Conservation (phyloP, 1,140 invertebrate genomes). For the Elymnias hypermnestra region DNA sequence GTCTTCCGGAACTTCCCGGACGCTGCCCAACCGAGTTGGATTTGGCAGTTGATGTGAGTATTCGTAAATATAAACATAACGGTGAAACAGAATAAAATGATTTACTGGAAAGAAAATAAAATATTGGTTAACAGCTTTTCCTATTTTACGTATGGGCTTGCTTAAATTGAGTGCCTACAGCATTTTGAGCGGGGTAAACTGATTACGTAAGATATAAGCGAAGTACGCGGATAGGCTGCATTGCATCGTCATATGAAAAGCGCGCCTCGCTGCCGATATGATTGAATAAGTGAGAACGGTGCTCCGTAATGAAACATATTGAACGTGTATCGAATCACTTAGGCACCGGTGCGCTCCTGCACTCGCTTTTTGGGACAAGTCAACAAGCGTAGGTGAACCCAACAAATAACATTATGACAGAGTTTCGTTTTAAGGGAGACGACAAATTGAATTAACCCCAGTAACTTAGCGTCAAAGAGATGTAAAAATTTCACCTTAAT, state of each 20-base stretch:
- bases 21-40: no score
- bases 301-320: conserved; percentile 74
- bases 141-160: conserved; percentile 11
- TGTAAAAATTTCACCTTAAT: conserved; percentile 56
- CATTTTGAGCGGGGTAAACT: conserved; percentile 59
- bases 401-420: conserved; percentile 63
- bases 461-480: conserved; percentile 64
- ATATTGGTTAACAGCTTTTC: not conserved
- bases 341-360: conserved; percentile 58
- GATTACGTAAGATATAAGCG: conserved; percentile 60
- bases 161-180: conserved; percentile 46
- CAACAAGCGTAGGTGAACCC: conserved; percentile 66
- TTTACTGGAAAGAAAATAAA: not conserved
- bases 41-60: no score
- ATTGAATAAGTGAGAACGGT: conserved; percentile 69
- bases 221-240: conserved; percentile 40
- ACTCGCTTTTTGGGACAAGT: conserved; percentile 57
- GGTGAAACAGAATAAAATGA: no score
- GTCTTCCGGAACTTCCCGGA: no score
- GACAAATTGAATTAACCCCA: conserved; percentile 69
- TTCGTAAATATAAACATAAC: no score
- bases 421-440: conserved; percentile 71
- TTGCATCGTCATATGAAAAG: conserved; percentile 30
- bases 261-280: conserved; percentile 53
- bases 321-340: conserved; percentile 73